Evolutionary conservation across 2,888 invertebrate genomes (phyloP).

Genomic region (Tryphoninae sp.): DNA sequence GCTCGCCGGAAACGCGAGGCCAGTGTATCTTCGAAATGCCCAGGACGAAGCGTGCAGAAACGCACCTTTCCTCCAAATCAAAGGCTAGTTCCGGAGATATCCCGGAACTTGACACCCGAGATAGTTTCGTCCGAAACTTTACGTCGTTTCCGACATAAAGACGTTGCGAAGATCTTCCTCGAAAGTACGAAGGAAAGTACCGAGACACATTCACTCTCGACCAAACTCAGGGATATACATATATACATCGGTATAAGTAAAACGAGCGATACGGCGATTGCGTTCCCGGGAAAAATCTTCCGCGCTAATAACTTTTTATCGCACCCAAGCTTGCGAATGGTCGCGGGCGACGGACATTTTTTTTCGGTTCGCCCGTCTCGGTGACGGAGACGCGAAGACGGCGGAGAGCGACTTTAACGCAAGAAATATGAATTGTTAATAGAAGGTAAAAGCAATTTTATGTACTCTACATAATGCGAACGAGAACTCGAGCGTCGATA

Average conservation of each 20-base stretch:
- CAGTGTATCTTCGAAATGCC: constrained; percentile 25
- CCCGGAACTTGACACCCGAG: constrained; percentile 16
- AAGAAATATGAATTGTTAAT: constrained; percentile 81
- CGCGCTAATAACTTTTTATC: constrained; percentile 78
- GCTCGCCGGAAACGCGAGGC: constrained; percentile 63
- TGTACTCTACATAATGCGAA: constrained; percentile 78
- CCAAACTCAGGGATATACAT: constrained; percentile 15
- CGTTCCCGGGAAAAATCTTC: constrained; percentile 69
- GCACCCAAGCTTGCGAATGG: constrained; percentile 53
- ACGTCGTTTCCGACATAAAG: too few relatives aligned
- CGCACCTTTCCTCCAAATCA: neutral
- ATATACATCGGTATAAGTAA: constrained; percentile 24
- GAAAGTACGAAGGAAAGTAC: too few relatives aligned
- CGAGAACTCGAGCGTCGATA: constrained; percentile 70
- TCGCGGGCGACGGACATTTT: constrained; percentile 12
- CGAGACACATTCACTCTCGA: too few relatives aligned
- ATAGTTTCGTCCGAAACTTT: neutral
- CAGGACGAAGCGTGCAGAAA: neutral
- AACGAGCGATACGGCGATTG: constrained; percentile 42
- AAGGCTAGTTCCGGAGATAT: constrained; percentile 17
- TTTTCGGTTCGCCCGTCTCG: constrained; percentile 32
- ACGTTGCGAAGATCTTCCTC: too few relatives aligned
- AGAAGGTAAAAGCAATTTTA: constrained; percentile 80
- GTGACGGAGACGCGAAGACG: constrained; percentile 35
- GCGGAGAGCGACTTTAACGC: constrained; percentile 72